Percentiles rank a stretch among this genome's conserved stretches.
Conservation (phyloP, 2,888 invertebrate genomes). For the Caenorhabditis becei region DNA sequence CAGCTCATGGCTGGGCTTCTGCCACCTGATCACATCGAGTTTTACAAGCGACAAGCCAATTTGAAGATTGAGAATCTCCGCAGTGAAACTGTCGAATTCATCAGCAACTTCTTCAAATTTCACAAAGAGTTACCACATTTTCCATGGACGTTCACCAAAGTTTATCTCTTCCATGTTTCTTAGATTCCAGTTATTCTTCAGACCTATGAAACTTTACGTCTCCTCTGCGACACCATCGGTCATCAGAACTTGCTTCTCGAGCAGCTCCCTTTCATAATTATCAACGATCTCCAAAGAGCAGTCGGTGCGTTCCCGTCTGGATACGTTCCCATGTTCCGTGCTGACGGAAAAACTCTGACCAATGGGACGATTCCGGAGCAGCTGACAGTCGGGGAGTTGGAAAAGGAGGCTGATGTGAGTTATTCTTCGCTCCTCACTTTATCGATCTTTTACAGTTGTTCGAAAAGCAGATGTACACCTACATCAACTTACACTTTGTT, state of each 20-base stretch:
- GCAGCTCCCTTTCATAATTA: background rate
- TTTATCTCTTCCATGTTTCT: background rate
- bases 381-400: background rate
- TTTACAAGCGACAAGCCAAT: slow-evolving; percentile 16
- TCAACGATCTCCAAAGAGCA: background rate
- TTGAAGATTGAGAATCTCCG: slow-evolving; percentile 16
- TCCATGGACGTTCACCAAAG: slow-evolving; percentile 14
- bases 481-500: background rate
- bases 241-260: slow-evolving; percentile 8
- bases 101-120: background rate
- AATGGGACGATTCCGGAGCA: background rate
- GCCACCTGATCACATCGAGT: slow-evolving; percentile 18
- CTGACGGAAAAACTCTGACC: background rate
- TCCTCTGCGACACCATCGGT: slow-evolving; percentile 8
- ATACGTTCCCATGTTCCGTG: slow-evolving; percentile 1
- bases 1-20: slow-evolving; percentile 12
- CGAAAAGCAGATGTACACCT: slow-evolving; percentile 9
- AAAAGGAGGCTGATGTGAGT: background rate
- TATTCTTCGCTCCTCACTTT: background rate
- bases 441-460: background rate
- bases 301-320: background rate
- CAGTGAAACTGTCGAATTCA: slow-evolving; percentile 2
- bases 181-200: too few species aligned
- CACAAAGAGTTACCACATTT: background rate
- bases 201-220: slow-evolving; percentile 4